Evolutionary conservation across 2,888 invertebrate species (phyloP).

Genomic region (Eristalinus sepulchralis): DNA sequence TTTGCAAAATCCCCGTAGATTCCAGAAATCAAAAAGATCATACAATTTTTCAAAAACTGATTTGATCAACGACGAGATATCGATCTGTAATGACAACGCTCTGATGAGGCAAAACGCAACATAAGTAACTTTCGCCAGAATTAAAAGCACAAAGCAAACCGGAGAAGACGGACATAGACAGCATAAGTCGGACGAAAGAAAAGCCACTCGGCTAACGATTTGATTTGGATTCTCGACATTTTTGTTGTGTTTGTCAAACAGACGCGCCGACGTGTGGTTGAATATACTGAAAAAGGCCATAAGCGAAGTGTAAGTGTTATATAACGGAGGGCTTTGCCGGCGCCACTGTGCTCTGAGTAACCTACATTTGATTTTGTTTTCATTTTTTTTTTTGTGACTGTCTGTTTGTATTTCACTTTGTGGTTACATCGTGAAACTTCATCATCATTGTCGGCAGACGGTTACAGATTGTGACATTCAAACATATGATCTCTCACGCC

Average conservation of each 20-base stretch:
- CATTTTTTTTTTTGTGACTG: not conserved
- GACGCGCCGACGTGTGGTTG: not conserved
- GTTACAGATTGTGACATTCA: not conserved
- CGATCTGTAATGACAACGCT: not conserved
- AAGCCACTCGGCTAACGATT: not conserved
- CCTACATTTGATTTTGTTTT: slow-evolving; percentile 14
- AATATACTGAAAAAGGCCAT: not conserved
- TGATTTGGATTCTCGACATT: not conserved
- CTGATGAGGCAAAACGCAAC: not conserved
- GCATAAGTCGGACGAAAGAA: not conserved
- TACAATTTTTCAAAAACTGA: not conserved
- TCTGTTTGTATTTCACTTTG: not conserved
- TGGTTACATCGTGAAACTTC: not conserved
- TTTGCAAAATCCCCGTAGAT: not conserved
- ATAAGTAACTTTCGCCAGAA: not conserved
- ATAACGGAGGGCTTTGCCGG: not conserved
- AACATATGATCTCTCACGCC: not conserved
- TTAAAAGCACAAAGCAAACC: not conserved
- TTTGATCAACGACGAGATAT: not conserved
- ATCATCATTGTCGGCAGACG: not conserved
- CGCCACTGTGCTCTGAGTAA: slow-evolving; percentile 2
- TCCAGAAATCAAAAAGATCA: not conserved
- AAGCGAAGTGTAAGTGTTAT: not conserved
- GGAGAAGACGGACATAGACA: not conserved
- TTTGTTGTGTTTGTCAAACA: not conserved